These are phyloP conservation scores for Sarcophaga caerulescens DNA, from an alignment of 2,888 invertebrate species.

Conservation along the genomic window DNA sequence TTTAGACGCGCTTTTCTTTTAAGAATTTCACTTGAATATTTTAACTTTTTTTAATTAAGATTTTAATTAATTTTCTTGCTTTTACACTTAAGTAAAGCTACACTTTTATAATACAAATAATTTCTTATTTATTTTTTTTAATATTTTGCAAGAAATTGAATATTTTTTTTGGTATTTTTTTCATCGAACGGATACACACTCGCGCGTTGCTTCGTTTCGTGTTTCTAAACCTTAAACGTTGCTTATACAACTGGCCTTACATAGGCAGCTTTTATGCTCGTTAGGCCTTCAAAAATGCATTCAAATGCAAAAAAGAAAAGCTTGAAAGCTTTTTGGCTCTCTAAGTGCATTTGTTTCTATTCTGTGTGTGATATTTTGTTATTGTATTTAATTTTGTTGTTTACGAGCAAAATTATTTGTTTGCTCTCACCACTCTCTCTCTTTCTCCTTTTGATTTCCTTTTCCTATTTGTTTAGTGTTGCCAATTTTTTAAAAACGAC, in stretches of 20 bases:
- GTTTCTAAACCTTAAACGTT: conserved; percentile 77
- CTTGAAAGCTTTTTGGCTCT: conserved; percentile 54
- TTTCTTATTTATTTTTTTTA: conserved; percentile 32
- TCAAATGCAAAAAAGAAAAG: conserved; percentile 60
- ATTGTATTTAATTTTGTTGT: background rate
- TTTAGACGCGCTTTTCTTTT: conserved; percentile 53
- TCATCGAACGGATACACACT: conserved; percentile 55
- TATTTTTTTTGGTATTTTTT: conserved; percentile 44
- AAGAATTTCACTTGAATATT: conserved; percentile 1
- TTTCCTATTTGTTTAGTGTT: background rate
- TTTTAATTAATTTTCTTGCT: background rate
- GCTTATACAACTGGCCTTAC: conserved; percentile 78
- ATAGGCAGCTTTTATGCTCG: conserved; percentile 74
- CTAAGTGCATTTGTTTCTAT: conserved; percentile 44
- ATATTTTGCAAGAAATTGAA: conserved; percentile 7
- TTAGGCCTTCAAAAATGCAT: conserved; percentile 69
- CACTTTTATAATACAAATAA: conserved; percentile 6
- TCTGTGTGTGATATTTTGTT: conserved; percentile 57
- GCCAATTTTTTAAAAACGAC: background rate
- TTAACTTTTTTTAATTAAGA: conserved; percentile 10
- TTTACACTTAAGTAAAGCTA: background rate
- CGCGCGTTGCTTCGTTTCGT: conserved; percentile 71
- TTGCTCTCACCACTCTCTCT: background rate
- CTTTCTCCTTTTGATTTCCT: background rate
- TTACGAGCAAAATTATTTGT: conserved; percentile 16